These are phyloP conservation scores for Poeciliopsis infans DNA, from an alignment of 2,797 vertebrate genomes.

Conservation along the genomic window DNA sequence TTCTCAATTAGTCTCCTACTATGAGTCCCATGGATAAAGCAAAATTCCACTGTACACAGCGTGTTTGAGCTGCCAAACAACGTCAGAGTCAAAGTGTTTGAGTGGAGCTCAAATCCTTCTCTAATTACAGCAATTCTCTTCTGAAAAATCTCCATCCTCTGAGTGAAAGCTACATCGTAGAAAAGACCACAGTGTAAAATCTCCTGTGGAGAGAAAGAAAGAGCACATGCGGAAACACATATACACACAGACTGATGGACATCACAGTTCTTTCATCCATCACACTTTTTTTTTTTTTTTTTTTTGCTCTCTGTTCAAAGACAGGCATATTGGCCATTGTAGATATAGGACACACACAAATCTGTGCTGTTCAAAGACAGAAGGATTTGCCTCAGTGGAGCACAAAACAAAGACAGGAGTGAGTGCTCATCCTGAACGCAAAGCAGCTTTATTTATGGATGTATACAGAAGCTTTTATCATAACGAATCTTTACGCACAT, in stretches of 20 bases:
- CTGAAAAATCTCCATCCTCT: slow-evolving; percentile 37
- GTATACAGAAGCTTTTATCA: slow-evolving; percentile 14
- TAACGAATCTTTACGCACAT: slow-evolving; percentile 9
- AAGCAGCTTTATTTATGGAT: slow-evolving; percentile 20
- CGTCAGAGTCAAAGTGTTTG: slow-evolving; percentile 19
- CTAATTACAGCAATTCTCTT: slow-evolving; percentile 45
- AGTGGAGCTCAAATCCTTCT: slow-evolving; percentile 30
- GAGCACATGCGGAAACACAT: slow-evolving; percentile 18
- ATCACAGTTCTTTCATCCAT: slow-evolving; percentile 19
- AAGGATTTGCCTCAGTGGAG: slow-evolving; percentile 24
- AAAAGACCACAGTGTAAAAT: slow-evolving; percentile 54
- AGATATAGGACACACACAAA: slow-evolving; percentile 31
- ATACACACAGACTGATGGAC: slow-evolving; percentile 13
- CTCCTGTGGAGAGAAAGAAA: slow-evolving; percentile 57
- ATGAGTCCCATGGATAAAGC: slow-evolving; percentile 4
- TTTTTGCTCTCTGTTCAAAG: slow-evolving; percentile 29
- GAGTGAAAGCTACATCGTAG: slow-evolving; percentile 33
- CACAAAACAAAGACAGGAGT: slow-evolving; percentile 28
- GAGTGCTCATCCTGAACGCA: slow-evolving; percentile 25
- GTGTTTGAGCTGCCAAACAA: slow-evolving; percentile 28
- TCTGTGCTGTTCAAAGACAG: slow-evolving; percentile 32
- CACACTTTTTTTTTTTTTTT: slow-evolving; percentile 1
- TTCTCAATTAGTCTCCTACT: slow-evolving; percentile 17
- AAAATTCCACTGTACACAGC: slow-evolving; percentile 13
- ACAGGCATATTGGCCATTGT: slow-evolving; percentile 3